Evolutionary conservation across 2,113 vertebrate species (phyloP).

Genomic region (Etheostoma cragini): DNA sequence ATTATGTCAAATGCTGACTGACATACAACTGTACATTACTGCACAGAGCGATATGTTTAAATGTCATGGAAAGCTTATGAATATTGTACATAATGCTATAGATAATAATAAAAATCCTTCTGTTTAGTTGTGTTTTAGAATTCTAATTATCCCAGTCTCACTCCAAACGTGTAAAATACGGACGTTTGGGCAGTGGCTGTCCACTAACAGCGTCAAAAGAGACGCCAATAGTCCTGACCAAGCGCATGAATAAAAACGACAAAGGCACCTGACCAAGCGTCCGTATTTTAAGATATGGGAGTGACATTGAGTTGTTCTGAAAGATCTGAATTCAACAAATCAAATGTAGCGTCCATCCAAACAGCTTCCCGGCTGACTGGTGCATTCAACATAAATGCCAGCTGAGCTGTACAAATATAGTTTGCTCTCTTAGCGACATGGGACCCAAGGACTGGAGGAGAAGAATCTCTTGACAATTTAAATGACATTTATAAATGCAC

Average conservation of each 20-base stretch:
- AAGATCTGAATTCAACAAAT: neutral
- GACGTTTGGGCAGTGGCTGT: too few species aligned
- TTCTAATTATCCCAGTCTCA: too few species aligned
- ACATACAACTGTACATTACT: neutral
- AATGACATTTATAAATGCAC: slow-evolving; percentile 55
- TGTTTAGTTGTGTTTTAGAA: neutral
- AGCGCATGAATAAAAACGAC: too few species aligned
- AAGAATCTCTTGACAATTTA: slow-evolving; percentile 25
- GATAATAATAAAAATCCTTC: neutral
- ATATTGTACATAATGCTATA: neutral
- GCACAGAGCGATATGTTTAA: neutral
- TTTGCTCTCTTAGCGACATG: neutral
- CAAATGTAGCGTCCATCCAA: neutral
- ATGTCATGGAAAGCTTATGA: neutral
- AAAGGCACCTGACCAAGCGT: too few species aligned
- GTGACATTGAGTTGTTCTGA: neutral
- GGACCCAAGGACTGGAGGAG: neutral
- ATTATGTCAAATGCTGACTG: neutral
- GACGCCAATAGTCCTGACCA: too few species aligned
- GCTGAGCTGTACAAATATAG: slow-evolving; percentile 6
- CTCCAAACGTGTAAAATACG: too few species aligned
- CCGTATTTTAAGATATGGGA: too few species aligned
- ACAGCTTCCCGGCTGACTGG: neutral
- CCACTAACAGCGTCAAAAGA: too few species aligned
- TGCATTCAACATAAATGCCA: slow-evolving; percentile 3